phyloP scores from a whole-genome alignment of 2,888 invertebrate genomes.

The Andrena fulva region DNA sequence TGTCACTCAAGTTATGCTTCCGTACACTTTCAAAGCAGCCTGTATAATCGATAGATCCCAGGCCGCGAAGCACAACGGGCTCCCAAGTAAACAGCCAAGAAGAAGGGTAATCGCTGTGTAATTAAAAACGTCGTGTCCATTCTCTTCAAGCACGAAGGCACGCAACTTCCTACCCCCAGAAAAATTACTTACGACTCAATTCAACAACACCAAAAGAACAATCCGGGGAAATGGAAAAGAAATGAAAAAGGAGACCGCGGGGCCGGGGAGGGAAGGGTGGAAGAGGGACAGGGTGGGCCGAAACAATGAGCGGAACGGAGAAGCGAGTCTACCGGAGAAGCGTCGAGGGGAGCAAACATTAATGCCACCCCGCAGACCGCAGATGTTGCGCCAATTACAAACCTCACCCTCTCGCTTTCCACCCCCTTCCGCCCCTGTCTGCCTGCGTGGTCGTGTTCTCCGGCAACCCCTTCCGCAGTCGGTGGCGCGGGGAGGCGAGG shows the following conservation, averaged over 20 bases:
- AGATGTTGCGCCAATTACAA: conserved; percentile 85
- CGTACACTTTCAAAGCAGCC: background rate
- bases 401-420: conserved; percentile 70
- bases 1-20: too few relatives aligned
- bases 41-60: background rate
- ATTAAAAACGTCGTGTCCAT: conserved; percentile 8
- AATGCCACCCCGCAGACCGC: conserved; percentile 83
- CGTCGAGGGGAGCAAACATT: conserved; percentile 81
- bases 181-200: conserved; percentile 35
- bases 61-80: background rate
- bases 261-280: conserved; percentile 13
- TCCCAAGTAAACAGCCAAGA: background rate
- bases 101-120: conserved; percentile 5
- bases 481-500: conserved; percentile 51
- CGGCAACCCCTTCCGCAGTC: conserved; percentile 30
- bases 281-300: conserved; percentile 1
- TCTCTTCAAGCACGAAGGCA: background rate
- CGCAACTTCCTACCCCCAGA: background rate
- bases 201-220: background rate
- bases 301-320: conserved; percentile 31
- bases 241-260: conserved; percentile 28
- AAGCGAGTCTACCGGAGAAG: conserved; percentile 22
- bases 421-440: conserved; percentile 56
- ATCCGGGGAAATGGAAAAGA: conserved; percentile 3
- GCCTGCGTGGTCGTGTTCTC: background rate